A percentile compares a stretch with the other conserved stretches of the same genome.
These are phyloP conservation scores for Agonopterix arenella DNA, from an alignment of 2,888 invertebrate species.

Conservation along the genomic window DNA sequence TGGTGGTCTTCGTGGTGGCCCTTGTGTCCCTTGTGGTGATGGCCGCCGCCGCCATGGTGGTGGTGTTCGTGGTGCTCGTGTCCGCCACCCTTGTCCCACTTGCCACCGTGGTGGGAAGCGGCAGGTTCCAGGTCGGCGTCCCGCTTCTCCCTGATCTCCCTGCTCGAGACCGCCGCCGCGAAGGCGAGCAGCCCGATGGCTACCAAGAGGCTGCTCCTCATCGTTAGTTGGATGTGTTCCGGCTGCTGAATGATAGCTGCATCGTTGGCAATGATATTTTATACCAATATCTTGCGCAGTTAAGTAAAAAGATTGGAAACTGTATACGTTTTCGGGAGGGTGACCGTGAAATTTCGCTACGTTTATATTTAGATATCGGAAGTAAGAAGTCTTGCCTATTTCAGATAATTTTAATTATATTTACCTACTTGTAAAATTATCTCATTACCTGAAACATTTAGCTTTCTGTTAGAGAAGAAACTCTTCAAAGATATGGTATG, in stretches of 20 bases:
- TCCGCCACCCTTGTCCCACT: constrained; percentile 37
- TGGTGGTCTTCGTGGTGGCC: constrained; percentile 80
- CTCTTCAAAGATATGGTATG: no score
- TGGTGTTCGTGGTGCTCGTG: constrained; percentile 79
- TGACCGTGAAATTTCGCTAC: no score
- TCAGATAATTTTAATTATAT: no score
- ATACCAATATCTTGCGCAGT: constrained; percentile 45
- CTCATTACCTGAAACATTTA: no score
- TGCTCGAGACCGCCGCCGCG: constrained; percentile 59
- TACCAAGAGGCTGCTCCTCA: constrained; percentile 51
- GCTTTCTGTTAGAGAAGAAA: no score
- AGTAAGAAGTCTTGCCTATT: no score
- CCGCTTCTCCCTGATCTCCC: constrained; percentile 67
- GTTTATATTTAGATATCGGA: no score
- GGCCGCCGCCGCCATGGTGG: constrained; percentile 78
- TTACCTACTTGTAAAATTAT: no score
- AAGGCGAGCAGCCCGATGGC: constrained; percentile 65
- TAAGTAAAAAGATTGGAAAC: constrained; percentile 33
- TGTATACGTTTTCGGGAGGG: no score
- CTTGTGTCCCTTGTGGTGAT: constrained; percentile 83
- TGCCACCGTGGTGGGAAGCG: constrained; percentile 51
- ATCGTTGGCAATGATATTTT: constrained; percentile 52
- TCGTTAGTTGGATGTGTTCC: constrained; percentile 38
- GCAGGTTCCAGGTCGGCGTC: constrained; percentile 73
- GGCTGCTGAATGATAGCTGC: constrained; percentile 55